Percentiles rank a stretch among this genome's conserved stretches.
Conservation (phyloP, 2,888 invertebrate species). For the Hymenopus coronatus region DNA sequence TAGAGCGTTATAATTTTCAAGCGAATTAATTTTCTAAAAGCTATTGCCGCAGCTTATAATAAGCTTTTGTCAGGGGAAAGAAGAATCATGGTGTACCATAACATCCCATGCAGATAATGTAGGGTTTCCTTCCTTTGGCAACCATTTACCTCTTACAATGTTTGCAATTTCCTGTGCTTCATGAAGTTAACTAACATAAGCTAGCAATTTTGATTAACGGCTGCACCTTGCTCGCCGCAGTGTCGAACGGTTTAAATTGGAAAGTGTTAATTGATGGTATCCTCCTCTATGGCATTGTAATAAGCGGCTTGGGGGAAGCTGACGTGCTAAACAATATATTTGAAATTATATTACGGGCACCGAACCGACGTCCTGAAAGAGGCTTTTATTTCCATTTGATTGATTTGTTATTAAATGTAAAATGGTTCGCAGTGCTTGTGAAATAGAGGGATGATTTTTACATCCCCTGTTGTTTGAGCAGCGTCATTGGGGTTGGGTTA, state of each 20-base stretch:
- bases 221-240: neutral
- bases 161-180: neutral
- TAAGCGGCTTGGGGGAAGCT: neutral
- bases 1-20: no score
- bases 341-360: neutral
- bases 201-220: neutral
- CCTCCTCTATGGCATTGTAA: neutral
- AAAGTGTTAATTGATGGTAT: neutral
- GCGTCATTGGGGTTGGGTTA: neutral
- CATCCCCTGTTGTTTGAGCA: neutral
- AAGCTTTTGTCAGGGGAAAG: neutral
- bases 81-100: neutral
- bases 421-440: neutral
- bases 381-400: neutral
- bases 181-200: neutral
- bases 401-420: slow-evolving; percentile 1
- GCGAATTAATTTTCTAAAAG: no score
- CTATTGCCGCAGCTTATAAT: neutral
- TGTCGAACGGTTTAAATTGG: neutral
- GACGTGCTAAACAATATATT: neutral
- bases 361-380: neutral
- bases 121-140: neutral
- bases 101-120: neutral
- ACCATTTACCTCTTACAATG: neutral
- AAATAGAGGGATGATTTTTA: neutral